A percentile compares a stretch with the other conserved stretches of the same genome.
Conservation (phyloP, 2,888 invertebrate genomes). For the Holacanthella duospinosa region DNA sequence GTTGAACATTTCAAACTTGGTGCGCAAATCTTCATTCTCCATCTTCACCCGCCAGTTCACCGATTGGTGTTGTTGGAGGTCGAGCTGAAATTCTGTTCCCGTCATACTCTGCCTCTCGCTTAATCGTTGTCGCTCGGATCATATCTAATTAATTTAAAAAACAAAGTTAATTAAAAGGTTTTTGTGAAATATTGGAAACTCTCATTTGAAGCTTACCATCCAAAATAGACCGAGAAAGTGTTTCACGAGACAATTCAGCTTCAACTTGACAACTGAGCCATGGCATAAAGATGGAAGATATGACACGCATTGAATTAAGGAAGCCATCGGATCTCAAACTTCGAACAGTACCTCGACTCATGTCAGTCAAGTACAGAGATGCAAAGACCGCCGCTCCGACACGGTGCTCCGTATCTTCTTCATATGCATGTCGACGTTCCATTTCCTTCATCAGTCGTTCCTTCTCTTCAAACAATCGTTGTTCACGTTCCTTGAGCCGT, state of each 20-base stretch:
- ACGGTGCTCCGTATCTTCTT: slow-evolving; percentile 13
- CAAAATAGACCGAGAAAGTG: slow-evolving; percentile 14
- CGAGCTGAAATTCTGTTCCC: not conserved
- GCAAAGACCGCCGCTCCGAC: slow-evolving; percentile 14
- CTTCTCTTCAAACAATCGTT: slow-evolving; percentile 18
- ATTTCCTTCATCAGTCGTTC: slow-evolving; percentile 15
- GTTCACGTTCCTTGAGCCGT: slow-evolving; percentile 22
- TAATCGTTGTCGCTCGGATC: not conserved
- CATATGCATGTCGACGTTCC: slow-evolving; percentile 8
- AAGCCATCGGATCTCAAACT: slow-evolving; percentile 11
- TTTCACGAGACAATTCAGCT: slow-evolving; percentile 12
- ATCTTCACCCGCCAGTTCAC: not conserved
- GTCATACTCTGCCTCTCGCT: slow-evolving; percentile 11
- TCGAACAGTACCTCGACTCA: not conserved
- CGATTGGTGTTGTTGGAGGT: not conserved
- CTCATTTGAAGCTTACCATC: slow-evolving; percentile 14
- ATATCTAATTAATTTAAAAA: not conserved
- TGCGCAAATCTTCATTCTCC: no score
- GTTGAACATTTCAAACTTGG: no score
- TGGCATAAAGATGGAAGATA: slow-evolving; percentile 12
- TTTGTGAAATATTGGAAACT: not conserved
- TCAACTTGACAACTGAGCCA: slow-evolving; percentile 19
- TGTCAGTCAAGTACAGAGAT: slow-evolving; percentile 9
- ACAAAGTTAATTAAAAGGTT: not conserved
- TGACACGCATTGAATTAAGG: slow-evolving; percentile 11